A percentile compares a stretch with the other conserved stretches of the same genome.
These are phyloP conservation scores for Rhagonycha lutea DNA, from an alignment of 2,888 invertebrate species.

Conservation along the genomic window DNA sequence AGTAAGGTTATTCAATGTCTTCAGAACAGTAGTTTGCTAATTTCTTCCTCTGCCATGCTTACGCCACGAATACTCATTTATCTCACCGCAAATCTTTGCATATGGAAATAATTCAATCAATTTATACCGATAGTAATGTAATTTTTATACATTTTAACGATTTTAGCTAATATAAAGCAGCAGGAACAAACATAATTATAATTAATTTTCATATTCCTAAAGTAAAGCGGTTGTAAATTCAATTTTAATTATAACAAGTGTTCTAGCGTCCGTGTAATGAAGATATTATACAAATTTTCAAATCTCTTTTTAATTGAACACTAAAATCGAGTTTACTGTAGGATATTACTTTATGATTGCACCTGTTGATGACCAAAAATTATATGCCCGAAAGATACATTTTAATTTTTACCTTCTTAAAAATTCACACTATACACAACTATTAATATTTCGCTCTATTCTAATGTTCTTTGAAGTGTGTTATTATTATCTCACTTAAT, in stretches of 20 bases:
- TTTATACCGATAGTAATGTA: background rate
- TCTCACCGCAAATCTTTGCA: background rate
- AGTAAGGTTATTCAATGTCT: too few relatives aligned
- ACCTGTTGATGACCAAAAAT: constrained; percentile 30
- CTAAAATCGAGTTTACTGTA: constrained; percentile 24
- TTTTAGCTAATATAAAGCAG: background rate
- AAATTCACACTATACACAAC: background rate
- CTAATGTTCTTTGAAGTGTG: background rate
- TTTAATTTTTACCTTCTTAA: background rate
- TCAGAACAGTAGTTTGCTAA: background rate
- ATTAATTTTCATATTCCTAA: background rate
- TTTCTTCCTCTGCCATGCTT: background rate
- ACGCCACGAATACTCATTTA: background rate
- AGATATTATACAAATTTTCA: constrained; percentile 37
- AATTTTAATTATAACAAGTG: background rate
- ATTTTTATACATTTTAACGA: background rate
- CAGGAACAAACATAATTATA: background rate
- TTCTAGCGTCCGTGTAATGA: constrained; percentile 33
- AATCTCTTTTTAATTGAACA: constrained; percentile 40
- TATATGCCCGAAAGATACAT: constrained; percentile 24
- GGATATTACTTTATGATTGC: constrained; percentile 36
- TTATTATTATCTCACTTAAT: background rate
- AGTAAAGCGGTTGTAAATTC: background rate
- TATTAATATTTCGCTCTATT: background rate
- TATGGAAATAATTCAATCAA: background rate